Evolutionary conservation across 2,113 vertebrate genomes (phyloP), one percentile per base, ranked within the genome.

Genomic region (Calonectris borealis): DNA sequence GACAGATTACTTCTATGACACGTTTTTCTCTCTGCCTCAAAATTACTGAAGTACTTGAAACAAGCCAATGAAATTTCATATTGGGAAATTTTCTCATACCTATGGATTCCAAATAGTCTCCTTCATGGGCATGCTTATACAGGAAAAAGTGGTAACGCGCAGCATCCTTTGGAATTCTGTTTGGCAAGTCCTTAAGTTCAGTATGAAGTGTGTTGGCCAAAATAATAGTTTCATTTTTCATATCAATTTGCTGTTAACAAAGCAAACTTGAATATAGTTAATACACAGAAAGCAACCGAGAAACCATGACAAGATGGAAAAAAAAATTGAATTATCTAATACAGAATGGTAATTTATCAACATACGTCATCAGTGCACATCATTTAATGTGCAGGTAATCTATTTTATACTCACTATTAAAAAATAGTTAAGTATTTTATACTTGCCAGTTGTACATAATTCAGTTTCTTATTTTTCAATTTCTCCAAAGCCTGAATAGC

Each of bases 81-180:
- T 3, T 66, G 24, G 61, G 49, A 71, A 85, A 42, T 62, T 42
- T 54, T 81, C 58, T 70, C 97, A 78, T 98, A 99, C 99, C 99
- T 98, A 99, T 99, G 77, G 99, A 99, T 97, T 99, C 99, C 91
- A 99, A 97, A 97, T 99, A 99, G 97, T 99, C 99, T 88, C 99
- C 99, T 98, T 99, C 99, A 46, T 99, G 99, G 73, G 98, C 98
- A 95, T 99, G 99, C 94, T 99, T 99, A 97, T 99, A 99, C 73
- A 99, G 98, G 98, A 99, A 99, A 97, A 99, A 99, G 97, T 99
- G 99, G 96, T 99, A 99, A 20, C 99, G 99, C 0, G 99, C 98
- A n/a, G 98, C 97, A 55, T 99, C 99, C 97, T 99, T 99, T 51
- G 99, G 99, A 98, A 99, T 98, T 97, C 99, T 98, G 97, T 98